Conservation (phyloP, 2,888 invertebrate genomes). For the Drosophila tripunctata region DNA sequence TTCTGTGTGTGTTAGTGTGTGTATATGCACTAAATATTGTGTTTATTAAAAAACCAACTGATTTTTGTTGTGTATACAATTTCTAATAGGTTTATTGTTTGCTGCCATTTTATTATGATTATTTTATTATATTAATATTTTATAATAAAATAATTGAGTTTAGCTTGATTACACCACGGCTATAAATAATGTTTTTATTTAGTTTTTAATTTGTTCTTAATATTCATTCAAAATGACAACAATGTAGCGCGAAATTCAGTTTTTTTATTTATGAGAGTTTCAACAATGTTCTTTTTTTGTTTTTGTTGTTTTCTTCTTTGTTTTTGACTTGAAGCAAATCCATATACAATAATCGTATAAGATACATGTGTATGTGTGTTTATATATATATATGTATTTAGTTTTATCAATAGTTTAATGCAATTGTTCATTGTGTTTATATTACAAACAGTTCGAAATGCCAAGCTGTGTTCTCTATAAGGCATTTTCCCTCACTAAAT, state of each 20-base stretch:
- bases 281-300: conserved; percentile 42
- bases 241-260: conserved; percentile 65
- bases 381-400: conserved; percentile 30
- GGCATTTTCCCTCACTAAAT: conserved; percentile 46
- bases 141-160: conserved; percentile 46
- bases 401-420: conserved; percentile 22
- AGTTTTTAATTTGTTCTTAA: conserved; percentile 5
- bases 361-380: conserved; percentile 19
- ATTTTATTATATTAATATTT: conserved; percentile 29
- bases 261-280: conserved; percentile 30
- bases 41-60: conserved; percentile 50
- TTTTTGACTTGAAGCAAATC: conserved; percentile 45
- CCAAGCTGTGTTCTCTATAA: conserved; percentile 46
- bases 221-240: conserved; percentile 66
- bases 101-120: conserved; percentile 18
- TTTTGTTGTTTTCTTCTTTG: conserved; percentile 2
- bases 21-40: conserved; percentile 34
- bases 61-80: conserved; percentile 50
- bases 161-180: conserved; percentile 45
- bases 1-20: conserved; percentile 22
- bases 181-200: conserved; percentile 45
- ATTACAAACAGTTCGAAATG: conserved; percentile 68
- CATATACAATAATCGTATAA: conserved; percentile 43
- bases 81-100: conserved; percentile 46
- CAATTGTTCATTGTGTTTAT: conserved; percentile 52